These are phyloP conservation scores for Ochropleura plecta DNA, from an alignment of 2,888 invertebrate species.

Conservation along the genomic window DNA sequence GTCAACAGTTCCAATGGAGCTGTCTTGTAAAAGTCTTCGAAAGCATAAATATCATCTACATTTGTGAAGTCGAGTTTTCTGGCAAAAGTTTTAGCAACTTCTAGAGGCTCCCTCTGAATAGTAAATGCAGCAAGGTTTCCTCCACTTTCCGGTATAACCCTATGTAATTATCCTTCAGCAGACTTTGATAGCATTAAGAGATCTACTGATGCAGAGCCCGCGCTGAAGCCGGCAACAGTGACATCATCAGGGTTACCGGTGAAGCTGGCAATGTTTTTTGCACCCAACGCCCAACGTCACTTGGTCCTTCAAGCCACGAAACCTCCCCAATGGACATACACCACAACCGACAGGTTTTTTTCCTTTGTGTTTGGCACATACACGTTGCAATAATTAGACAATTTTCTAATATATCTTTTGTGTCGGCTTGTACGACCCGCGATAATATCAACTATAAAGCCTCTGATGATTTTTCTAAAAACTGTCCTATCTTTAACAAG, in stretches of 20 bases:
- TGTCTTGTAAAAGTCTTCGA: slow-evolving; percentile 77
- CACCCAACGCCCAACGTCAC: slow-evolving; percentile 75
- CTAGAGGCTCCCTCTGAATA: slow-evolving; percentile 58
- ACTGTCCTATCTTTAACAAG: too few species aligned
- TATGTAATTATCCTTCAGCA: slow-evolving; percentile 72
- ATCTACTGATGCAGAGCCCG: slow-evolving; percentile 73
- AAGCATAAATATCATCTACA: slow-evolving; percentile 70
- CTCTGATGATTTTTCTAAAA: too few species aligned
- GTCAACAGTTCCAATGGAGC: slow-evolving; percentile 68
- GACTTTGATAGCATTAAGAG: slow-evolving; percentile 73
- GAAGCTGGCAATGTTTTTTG: slow-evolving; percentile 73
- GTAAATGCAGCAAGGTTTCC: slow-evolving; percentile 68
- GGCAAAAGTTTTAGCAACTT: slow-evolving; percentile 70
- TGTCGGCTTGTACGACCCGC: too few species aligned
- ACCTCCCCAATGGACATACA: slow-evolving; percentile 28
- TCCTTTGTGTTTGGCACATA: slow-evolving; percentile 31
- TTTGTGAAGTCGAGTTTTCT: slow-evolving; percentile 67
- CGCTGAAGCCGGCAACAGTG: slow-evolving; percentile 74
- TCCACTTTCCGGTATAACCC: slow-evolving; percentile 77
- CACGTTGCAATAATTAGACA: slow-evolving; percentile 35
- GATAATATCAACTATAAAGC: too few species aligned
- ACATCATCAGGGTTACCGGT: slow-evolving; percentile 78
- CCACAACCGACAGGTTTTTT: slow-evolving; percentile 31
- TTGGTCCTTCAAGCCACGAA: slow-evolving; percentile 77
- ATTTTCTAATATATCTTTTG: slow-evolving; percentile 3